These are phyloP conservation scores for Gorsachius goisagi DNA, from an alignment of 2,113 vertebrate genomes.

Conservation along the genomic window DNA sequence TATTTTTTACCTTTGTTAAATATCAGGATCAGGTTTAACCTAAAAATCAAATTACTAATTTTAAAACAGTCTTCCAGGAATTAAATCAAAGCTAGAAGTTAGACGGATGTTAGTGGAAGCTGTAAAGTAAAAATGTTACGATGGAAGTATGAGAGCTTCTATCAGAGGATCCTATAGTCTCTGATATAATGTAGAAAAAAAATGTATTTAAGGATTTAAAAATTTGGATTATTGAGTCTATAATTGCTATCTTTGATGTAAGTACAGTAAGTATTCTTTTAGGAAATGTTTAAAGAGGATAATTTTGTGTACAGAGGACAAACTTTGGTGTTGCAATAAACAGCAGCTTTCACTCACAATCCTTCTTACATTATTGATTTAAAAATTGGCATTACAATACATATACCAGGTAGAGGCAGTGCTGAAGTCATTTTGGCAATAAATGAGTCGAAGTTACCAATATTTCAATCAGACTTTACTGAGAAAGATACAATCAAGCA, in stretches of 20 bases:
- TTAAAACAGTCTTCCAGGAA: not conserved
- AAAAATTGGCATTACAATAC: not conserved
- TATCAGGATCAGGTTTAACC: not conserved
- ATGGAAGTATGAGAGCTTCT: not conserved
- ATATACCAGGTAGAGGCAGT: not conserved
- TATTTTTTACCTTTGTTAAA: not conserved
- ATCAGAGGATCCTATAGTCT: not conserved
- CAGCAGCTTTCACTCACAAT: not conserved
- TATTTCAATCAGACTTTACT: not conserved
- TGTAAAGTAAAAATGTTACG: not conserved
- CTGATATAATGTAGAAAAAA: not conserved
- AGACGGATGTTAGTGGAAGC: not conserved
- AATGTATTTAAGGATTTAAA: not conserved
- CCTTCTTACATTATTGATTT: not conserved
- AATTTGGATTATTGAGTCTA: not conserved
- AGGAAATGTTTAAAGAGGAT: not conserved
- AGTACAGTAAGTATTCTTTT: not conserved
- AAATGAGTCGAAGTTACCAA: not conserved
- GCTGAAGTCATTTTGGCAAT: not conserved
- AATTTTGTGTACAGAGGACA: not conserved
- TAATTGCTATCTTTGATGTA: not conserved
- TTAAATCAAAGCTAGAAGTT: not conserved
- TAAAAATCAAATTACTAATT: not conserved
- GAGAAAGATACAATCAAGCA: not conserved
- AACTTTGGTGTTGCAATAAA: not conserved